Base-by-base conservation (phyloP, 2,888 invertebrate genomes). In the Cheilosia impressa region DNA sequence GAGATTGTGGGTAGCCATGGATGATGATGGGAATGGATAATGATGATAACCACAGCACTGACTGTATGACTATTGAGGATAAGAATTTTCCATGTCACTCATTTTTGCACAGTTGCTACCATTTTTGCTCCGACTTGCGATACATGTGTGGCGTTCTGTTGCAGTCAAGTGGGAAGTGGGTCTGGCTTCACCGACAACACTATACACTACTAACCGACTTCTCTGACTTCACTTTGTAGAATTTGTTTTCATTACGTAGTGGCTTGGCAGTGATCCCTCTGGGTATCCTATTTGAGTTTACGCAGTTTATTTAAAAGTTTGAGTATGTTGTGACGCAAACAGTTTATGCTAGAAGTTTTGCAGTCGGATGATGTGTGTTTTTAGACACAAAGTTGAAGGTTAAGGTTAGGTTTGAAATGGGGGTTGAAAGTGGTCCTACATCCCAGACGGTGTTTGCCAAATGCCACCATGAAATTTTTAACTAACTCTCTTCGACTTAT, bases 191-290 rank as follows among this genome's bases (percentile, higher is more conserved):
- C 53, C 69, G 47, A 41, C 22, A 69, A 38, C 38, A 13, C 38
- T 47, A 45, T 58, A 41, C 53, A 69, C 68, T 52, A 79, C 45
- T 79, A 79, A 75, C 73, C 79, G 62, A 73, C 43, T 78, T 84
- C 53, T 84, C 22, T 65, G 68, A 79, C 68, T 75, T 79, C 71
- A 72, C 71, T 66, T 77, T 71, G 72, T 17, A 63, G 62, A 63
- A 43, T 55, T 66, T 76, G 24, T 55, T 83, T 72, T 68, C 62
- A 19, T 41, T 77, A 60, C 53, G 53, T 2, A 60, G n/a, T 55
- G 68, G 68, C 50, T 55, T 13, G 24, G 38, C 43, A 22, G 34
- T 45, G 34, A 13, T 31, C 13, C n/a, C n/a, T n/a, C 19, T 34
- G 10, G 15, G 47, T 47, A n/a, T 31, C 15, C 19, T n/a, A 6